Conservation (phyloP, 1,140 invertebrate species). For the Mizuhopecten yessoensis region DNA sequence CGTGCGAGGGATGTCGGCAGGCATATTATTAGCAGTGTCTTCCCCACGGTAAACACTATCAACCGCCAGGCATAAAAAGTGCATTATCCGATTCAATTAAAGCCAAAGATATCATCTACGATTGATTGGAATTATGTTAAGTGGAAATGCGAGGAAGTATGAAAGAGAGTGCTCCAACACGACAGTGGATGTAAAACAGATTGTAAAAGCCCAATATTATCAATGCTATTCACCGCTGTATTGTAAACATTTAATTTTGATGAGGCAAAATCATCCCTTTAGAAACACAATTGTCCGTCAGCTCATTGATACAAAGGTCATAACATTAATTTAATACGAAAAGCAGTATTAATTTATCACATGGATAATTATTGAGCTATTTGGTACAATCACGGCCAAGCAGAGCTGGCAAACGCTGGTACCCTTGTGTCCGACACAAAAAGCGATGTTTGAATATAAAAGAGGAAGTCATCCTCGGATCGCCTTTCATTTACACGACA, state of each 20-base stretch:
- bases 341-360: conserved; percentile 35
- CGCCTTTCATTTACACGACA: not conserved
- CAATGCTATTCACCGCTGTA: conserved; percentile 13
- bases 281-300: conserved; percentile 33
- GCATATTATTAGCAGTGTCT: conserved; percentile 34
- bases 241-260: conserved; percentile 40
- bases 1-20: not conserved
- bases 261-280: conserved; percentile 38
- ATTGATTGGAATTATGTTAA: conserved; percentile 40
- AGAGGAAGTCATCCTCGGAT: not conserved
- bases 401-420: not conserved
- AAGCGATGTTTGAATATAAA: conserved; percentile 18
- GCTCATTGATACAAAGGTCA: not conserved
- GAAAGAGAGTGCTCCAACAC: conserved; percentile 2
- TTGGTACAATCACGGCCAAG: conserved; percentile 13
- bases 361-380: conserved; percentile 29
- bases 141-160: conserved; percentile 37
- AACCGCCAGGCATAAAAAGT: conserved; percentile 33
- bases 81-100: conserved; percentile 34
- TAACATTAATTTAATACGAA: conserved; percentile 36
- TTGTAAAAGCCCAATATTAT: conserved; percentile 26
- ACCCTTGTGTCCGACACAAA: not conserved
- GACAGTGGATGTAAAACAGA: conserved; percentile 18
- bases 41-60: conserved; percentile 20
- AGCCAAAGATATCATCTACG: conserved; percentile 33